phyloP scores from a whole-genome alignment of 1,140 invertebrate species.

The Diabrotica virgifera region DNA sequence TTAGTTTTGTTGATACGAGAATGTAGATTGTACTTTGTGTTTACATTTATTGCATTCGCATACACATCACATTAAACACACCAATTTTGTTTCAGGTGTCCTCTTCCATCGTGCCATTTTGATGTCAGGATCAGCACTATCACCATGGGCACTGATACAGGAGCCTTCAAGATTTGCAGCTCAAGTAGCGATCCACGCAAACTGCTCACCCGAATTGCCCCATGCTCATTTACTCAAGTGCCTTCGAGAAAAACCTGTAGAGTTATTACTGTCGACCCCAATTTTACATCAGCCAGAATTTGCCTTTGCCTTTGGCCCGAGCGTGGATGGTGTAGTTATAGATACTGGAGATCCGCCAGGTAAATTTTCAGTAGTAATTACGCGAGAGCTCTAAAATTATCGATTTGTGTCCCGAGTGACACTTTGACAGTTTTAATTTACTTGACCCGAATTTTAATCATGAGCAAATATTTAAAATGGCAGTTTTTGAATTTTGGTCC shows the following conservation, averaged over 20 bases:
- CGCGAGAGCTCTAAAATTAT: no score
- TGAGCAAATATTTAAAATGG: no score
- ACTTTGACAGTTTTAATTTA: no score
- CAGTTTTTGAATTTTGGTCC: no score
- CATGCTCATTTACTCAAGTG: conserved; percentile 78
- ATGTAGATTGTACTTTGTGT: no score
- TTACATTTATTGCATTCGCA: no score
- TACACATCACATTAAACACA: no score
- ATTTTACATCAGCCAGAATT: conserved; percentile 73
- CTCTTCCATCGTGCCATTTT: conserved; percentile 91
- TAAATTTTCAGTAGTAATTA: conserved; percentile 41
- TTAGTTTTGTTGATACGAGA: no score
- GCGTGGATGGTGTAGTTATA: conserved; percentile 88
- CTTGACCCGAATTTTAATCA: no score
- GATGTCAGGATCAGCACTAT: conserved; percentile 92
- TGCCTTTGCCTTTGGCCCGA: conserved; percentile 83
- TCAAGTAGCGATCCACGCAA: conserved; percentile 80
- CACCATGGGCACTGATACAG: conserved; percentile 87
- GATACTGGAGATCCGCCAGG: conserved; percentile 65
- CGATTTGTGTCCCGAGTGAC: no score
- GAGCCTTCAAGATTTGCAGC: conserved; percentile 84
- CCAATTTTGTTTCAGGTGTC: conserved; percentile 60
- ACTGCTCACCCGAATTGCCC: conserved; percentile 75
- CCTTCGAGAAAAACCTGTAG: conserved; percentile 74
- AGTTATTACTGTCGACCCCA: conserved; percentile 70